Evolutionary conservation across 2,797 vertebrate species (phyloP).

Genomic region (Rhinatrema bivittatum): DNA sequence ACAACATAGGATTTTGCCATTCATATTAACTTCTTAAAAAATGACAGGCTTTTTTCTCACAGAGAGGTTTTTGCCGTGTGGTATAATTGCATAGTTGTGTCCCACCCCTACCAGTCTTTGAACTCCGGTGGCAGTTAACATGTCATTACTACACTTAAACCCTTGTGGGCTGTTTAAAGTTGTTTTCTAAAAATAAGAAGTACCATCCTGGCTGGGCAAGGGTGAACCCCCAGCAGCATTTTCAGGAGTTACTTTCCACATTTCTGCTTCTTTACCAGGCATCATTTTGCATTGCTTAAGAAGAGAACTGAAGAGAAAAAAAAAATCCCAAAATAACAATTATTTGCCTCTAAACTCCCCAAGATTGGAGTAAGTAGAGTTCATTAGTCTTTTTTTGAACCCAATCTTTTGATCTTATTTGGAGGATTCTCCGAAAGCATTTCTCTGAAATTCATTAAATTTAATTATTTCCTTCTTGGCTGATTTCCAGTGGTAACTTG

Average conservation of each 20-base stretch:
- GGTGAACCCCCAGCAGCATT: constrained; percentile 27
- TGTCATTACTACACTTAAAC: constrained; percentile 59
- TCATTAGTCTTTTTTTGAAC: constrained; percentile 17
- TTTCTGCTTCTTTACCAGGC: constrained; percentile 16
- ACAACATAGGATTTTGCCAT: constrained; percentile 54
- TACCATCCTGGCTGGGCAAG: constrained; percentile 38
- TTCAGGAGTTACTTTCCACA: constrained; percentile 29
- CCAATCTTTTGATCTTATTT: too few relatives aligned
- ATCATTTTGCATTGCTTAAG: constrained; percentile 22
- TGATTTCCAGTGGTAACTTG: too few relatives aligned
- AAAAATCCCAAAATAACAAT: too few relatives aligned
- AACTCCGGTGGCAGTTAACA: constrained; percentile 47
- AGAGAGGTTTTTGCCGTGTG: constrained; percentile 48
- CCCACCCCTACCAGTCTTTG: constrained; percentile 50
- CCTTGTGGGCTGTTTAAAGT: constrained; percentile 44
- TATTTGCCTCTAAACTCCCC: constrained; percentile 17
- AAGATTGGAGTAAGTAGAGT: constrained; percentile 29
- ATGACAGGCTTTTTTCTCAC: constrained; percentile 57
- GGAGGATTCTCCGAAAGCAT: too few relatives aligned
- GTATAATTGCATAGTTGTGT: constrained; percentile 56
- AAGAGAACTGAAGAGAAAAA: too few relatives aligned
- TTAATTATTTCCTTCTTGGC: too few relatives aligned
- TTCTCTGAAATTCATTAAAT: too few relatives aligned
- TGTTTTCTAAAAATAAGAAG: constrained; percentile 65
- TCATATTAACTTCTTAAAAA: constrained; percentile 46